Percentiles rank a stretch among this genome's conserved stretches.
phyloP scores from a whole-genome alignment of 2,797 vertebrate species.

The Xenentodon cancila region DNA sequence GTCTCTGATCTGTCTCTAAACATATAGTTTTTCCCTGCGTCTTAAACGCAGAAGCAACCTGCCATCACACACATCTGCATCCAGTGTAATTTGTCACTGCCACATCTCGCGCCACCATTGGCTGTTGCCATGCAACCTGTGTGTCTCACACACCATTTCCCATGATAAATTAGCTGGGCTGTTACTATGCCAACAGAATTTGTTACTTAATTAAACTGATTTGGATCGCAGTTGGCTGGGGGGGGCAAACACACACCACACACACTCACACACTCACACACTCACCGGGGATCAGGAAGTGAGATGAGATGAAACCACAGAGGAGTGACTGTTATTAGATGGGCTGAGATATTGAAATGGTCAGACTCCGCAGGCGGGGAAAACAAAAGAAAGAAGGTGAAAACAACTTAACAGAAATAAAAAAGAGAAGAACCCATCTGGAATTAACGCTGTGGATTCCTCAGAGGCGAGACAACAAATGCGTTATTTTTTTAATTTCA shows the following conservation, averaged over 20 bases:
- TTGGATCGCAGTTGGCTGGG: conserved; percentile 89
- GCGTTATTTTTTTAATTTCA: no score
- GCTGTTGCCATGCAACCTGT: conserved; percentile 92
- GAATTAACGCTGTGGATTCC: conserved; percentile 48
- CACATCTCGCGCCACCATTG: conserved; percentile 82
- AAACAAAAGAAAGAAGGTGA: conserved; percentile 51
- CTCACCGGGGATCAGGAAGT: conserved; percentile 45
- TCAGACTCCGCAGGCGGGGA: conserved; percentile 61
- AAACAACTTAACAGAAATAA: conserved; percentile 17
- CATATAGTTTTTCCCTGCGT: conserved; percentile 54
- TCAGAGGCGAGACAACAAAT: no score
- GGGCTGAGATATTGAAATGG: conserved; percentile 76
- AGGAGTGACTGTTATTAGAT: conserved; percentile 74
- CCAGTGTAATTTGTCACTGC: conserved; percentile 87
- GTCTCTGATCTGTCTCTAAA: not conserved
- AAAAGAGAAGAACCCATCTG: conserved; percentile 41
- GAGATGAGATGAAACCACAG: conserved; percentile 66
- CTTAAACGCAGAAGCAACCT: conserved; percentile 73
- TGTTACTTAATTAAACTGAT: conserved; percentile 98
- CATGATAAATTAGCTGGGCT: conserved; percentile 92
- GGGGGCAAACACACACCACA: conserved; percentile 24
- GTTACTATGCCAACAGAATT: conserved; percentile 97
- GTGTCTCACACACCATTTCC: conserved; percentile 91
- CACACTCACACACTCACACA: conserved; percentile 26
- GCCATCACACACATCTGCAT: conserved; percentile 85